Conservation (phyloP, 2,797 vertebrate species). For the Sarcophilus harrisii region DNA sequence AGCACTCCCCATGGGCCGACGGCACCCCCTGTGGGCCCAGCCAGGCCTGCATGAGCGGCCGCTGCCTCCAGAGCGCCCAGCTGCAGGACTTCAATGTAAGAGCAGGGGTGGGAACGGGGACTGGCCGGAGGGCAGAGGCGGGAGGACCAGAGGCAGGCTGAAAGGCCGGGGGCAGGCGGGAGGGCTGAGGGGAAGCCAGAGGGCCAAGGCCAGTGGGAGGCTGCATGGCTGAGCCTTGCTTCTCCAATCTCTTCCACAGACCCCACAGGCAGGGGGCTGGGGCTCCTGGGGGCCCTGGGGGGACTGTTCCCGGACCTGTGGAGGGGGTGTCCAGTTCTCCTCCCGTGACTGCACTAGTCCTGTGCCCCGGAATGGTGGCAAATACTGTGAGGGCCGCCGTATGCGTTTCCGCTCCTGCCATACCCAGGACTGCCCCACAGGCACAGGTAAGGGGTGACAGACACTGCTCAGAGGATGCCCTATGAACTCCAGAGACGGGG, state of each 20-base stretch:
- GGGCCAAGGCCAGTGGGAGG: not conserved
- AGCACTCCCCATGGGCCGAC: slow-evolving; percentile 86
- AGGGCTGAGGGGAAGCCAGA: accelerated
- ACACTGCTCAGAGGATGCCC: accelerated
- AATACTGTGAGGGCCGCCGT: slow-evolving; percentile 83
- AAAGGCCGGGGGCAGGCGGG: not conserved
- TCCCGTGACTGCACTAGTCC: slow-evolving; percentile 82
- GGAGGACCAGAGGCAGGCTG: no score
- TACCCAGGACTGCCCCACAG: slow-evolving; percentile 70
- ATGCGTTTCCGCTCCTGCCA: slow-evolving; percentile 84
- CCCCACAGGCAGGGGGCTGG: slow-evolving; percentile 83
- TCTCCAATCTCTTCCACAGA: slow-evolving; percentile 60
- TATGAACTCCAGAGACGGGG: not conserved
- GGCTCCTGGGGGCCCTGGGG: slow-evolving; percentile 83
- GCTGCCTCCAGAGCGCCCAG: slow-evolving; percentile 78
- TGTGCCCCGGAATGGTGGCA: slow-evolving; percentile 80
- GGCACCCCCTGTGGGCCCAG: slow-evolving; percentile 81
- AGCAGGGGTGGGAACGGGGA: not conserved
- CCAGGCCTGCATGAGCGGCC: slow-evolving; percentile 83
- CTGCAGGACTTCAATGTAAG: slow-evolving; percentile 82
- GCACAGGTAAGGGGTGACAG: slow-evolving; percentile 76
- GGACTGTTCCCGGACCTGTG: slow-evolving; percentile 83
- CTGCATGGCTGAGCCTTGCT: not conserved
- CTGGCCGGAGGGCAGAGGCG: no score
- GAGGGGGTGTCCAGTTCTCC: slow-evolving; percentile 83